A percentile compares a stretch with the other conserved stretches of the same genome.
Conservation (phyloP, 1,140 invertebrate genomes). For the Cydia pomonella region DNA sequence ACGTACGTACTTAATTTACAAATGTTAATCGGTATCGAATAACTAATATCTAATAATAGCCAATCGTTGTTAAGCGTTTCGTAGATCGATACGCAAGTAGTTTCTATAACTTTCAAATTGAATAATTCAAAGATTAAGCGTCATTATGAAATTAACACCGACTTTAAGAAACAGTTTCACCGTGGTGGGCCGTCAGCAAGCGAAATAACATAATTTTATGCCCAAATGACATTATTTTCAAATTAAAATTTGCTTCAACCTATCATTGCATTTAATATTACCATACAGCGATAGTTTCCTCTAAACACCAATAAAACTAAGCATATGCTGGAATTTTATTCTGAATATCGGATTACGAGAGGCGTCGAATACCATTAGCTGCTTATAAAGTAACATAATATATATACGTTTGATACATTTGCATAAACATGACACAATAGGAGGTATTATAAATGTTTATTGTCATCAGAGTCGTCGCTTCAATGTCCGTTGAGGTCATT, state of each 20-base stretch:
- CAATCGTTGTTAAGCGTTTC: no score
- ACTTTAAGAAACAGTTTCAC: not conserved
- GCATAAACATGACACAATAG: conserved; percentile 32
- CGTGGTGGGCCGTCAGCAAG: not conserved
- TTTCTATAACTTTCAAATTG: no score
- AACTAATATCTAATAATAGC: no score
- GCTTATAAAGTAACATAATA: conserved; percentile 27
- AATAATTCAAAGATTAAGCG: not conserved
- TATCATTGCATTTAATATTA: conserved; percentile 7
- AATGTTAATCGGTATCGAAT: no score
- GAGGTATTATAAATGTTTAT: not conserved
- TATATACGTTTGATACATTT: conserved; percentile 23
- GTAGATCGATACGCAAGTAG: no score
- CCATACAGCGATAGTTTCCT: not conserved
- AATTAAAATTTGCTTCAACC: conserved; percentile 7
- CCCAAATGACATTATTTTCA: conserved; percentile 12
- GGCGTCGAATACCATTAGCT: conserved; percentile 22
- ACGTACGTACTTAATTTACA: no score
- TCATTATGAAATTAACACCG: conserved; percentile 11
- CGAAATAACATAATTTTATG: conserved; percentile 1
- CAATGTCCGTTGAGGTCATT: not conserved
- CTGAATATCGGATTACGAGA: conserved; percentile 13
- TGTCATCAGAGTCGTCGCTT: not conserved
- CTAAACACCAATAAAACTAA: not conserved
- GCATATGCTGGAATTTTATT: conserved; percentile 1